Conservation (phyloP, 1,140 invertebrate species). For the Teleopsis dalmanni region DNA sequence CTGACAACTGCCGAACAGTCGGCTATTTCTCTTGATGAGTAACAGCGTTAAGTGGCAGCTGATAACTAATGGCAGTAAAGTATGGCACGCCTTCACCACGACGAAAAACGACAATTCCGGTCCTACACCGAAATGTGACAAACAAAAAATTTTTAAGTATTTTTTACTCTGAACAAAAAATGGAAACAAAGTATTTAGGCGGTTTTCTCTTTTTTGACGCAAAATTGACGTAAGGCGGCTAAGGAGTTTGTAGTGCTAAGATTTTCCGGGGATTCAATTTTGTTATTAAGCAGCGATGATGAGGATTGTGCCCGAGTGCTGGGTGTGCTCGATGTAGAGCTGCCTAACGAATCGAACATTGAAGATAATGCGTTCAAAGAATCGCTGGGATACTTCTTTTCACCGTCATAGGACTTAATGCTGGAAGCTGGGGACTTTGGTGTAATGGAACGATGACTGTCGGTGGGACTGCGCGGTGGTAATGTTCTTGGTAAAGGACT, state of each 20-base stretch:
- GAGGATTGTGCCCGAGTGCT: conserved; percentile 9
- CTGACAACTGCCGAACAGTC: no score
- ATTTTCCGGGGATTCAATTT: conserved; percentile 30
- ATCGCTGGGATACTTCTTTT: conserved; percentile 50
- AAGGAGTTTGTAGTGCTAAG: conserved; percentile 33
- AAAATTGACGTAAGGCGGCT: conserved; percentile 39
- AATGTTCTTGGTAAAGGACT: conserved; percentile 13
- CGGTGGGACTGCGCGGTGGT: conserved; percentile 44
- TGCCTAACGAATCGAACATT: conserved; percentile 65
- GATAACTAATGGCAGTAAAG: conserved; percentile 7
- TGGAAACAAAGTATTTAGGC: conserved; percentile 39
- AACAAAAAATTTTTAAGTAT: conserved; percentile 16
- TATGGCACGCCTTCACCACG: background rate
- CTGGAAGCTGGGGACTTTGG: conserved; percentile 61
- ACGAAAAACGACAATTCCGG: background rate
- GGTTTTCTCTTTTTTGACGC: conserved; percentile 43
- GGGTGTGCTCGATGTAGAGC: conserved; percentile 8
- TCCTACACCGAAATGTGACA: conserved; percentile 8
- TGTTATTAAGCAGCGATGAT: conserved; percentile 5
- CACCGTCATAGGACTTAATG: conserved; percentile 45
- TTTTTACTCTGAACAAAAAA: conserved; percentile 28
- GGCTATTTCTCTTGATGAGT: no score
- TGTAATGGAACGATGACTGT: conserved; percentile 62
- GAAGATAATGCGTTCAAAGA: conserved; percentile 77
- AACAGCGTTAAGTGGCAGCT: conserved; percentile 1